Percentiles rank a stretch among this genome's conserved stretches.
Evolutionary conservation across 2,113 vertebrate species (phyloP).

Genomic region (Bubalus kerabau): DNA sequence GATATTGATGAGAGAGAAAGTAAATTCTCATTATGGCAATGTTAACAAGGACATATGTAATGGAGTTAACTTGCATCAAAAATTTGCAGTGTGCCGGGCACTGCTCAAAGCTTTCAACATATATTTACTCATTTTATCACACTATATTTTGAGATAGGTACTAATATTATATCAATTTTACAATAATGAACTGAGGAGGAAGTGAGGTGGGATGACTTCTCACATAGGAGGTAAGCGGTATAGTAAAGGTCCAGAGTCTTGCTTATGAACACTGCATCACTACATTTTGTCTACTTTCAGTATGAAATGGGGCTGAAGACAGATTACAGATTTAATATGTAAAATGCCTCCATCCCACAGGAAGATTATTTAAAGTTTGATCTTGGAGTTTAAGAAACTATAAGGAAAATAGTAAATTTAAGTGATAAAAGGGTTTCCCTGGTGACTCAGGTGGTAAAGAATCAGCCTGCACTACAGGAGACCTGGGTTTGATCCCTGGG

Average conservation of each 20-base stretch:
- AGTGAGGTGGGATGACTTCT: not conserved
- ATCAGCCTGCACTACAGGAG: not conserved
- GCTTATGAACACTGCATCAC: not conserved
- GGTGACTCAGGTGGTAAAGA: not conserved
- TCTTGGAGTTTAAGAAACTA: not conserved
- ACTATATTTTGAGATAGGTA: not conserved
- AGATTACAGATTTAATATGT: not conserved
- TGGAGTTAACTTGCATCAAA: not conserved
- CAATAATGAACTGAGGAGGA: not conserved
- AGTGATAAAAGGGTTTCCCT: not conserved
- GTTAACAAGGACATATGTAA: not conserved
- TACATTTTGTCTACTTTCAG: not conserved
- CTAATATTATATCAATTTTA: not conserved
- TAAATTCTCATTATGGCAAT: not conserved
- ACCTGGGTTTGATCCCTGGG: not conserved
- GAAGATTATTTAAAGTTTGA: not conserved
- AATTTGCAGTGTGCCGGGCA: not conserved
- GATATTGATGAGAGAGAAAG: not conserved
- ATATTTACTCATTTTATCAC: not conserved
- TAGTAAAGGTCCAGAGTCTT: not conserved
- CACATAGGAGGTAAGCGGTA: not conserved
- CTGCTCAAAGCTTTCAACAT: not conserved
- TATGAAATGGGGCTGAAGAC: not conserved
- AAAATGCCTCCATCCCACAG: not conserved
- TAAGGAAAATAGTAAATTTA: not conserved